Conservation (phyloP, 1,140 invertebrate genomes). For the Drosophila auraria region DNA sequence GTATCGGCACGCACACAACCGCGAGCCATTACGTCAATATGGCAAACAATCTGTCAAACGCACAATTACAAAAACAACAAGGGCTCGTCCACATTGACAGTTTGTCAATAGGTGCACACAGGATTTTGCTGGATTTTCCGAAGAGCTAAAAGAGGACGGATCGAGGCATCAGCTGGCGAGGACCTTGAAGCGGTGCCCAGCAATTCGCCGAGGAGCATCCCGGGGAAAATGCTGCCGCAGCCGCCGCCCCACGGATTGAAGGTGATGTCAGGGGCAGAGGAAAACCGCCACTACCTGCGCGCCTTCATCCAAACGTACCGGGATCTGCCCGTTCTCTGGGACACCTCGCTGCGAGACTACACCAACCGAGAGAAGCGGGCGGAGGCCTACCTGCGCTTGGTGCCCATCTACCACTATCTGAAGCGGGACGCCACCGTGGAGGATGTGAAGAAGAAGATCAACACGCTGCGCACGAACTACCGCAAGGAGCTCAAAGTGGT, state of each 20-base stretch:
- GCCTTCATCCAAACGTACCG: constrained; percentile 80
- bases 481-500: constrained; percentile 80
- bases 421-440: constrained; percentile 79
- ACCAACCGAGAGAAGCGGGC: constrained; percentile 80
- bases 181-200: constrained; percentile 29
- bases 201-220: constrained; percentile 2
- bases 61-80: constrained; percentile 66
- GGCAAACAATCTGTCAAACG: constrained; percentile 81
- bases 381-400: constrained; percentile 74
- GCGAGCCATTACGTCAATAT: constrained; percentile 72
- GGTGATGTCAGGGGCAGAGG: constrained; percentile 76
- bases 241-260: constrained; percentile 56
- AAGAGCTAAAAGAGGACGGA: neutral
- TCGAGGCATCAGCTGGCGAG: neutral
- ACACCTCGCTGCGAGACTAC: constrained; percentile 78
- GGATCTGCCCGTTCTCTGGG: constrained; percentile 78
- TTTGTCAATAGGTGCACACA: constrained; percentile 73
- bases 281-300: constrained; percentile 77
- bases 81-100: constrained; percentile 52
- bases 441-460: constrained; percentile 83
- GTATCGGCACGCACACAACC: constrained; percentile 42
- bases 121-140: constrained; percentile 18
- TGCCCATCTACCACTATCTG: constrained; percentile 80
- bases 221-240: constrained; percentile 63
- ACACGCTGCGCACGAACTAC: constrained; percentile 78